Base-by-base conservation (phyloP, 2,888 invertebrate genomes). In the Stenurella melanura region DNA sequence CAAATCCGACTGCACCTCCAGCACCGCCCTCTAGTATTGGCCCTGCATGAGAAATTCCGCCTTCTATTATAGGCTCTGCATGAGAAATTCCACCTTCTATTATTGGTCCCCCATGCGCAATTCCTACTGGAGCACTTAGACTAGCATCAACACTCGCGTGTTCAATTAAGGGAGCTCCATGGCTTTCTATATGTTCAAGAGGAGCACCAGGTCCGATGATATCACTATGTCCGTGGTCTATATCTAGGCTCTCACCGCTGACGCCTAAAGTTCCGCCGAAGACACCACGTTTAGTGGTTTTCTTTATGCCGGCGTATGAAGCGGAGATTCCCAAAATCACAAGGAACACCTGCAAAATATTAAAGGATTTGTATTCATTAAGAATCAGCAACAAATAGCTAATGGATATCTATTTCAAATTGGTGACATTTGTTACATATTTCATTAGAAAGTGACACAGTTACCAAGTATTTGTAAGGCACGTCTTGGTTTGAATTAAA, bases 251-350 rank as follows among this genome's bases (percentile, higher is more conserved):
- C 34, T 74, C 78, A n/a, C 54, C 63, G 58, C 67, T 57, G 34
- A 56, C 70, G 80, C 81, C 85, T 61, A 86, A 76, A 69, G 86
- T 84, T 85, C 87, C 87, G 64, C 89, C 90, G 78, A 87, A 89
- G 84, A 90, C 87, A 83, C 90, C 90, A 83, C 90, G 89, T 87
- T 90, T 89, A 42, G 87, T 85, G 86, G 85, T 87, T 82, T 89
- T 89, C 85, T 89, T 90, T 79, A 86, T 85, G 80, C 86, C 86
- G 73, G 87, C 88, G 57, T 85, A 83, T 76, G 89, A 88, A 81
- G 88, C 88, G 77, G 89, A 89, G 82, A 89, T 85, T 77, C 88
- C 87, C 80, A 91, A 83, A 74, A 91, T 83, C 84, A 90, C 82
- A 80, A 90, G 76, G 81, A 90, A 88, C 79, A 90, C 85, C 91